Conservation (phyloP, 2,113 vertebrate species). For the Spermophilus dauricus region DNA sequence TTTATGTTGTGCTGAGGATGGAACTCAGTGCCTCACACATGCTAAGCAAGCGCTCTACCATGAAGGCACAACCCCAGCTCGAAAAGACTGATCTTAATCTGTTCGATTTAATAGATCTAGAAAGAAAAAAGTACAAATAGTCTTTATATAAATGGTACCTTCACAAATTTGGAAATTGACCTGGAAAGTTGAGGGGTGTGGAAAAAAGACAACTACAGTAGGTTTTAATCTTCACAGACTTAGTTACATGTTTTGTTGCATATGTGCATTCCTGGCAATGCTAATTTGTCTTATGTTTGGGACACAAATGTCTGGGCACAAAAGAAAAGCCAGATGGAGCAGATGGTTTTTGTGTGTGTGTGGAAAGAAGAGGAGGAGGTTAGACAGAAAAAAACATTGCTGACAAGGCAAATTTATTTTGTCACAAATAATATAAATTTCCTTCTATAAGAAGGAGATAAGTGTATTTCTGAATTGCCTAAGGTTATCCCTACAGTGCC, state of each 20-base stretch:
- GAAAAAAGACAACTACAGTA: not conserved
- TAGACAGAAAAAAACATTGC: slow-evolving; percentile 19
- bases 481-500: not conserved
- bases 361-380: slow-evolving; percentile 3
- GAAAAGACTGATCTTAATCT: slow-evolving; percentile 4
- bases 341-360: slow-evolving; percentile 16
- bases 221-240: not conserved
- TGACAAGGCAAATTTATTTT: slow-evolving; percentile 48
- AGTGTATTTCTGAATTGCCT: slow-evolving; percentile 1
- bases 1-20: too few species aligned
- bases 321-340: slow-evolving; percentile 49
- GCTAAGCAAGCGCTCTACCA: too few species aligned
- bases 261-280: not conserved
- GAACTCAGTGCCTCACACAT: too few species aligned
- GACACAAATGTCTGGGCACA: not conserved
- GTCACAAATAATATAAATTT: not conserved
- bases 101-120: not conserved
- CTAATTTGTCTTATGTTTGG: slow-evolving; percentile 48
- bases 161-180: not conserved
- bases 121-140: not conserved
- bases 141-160: not conserved
- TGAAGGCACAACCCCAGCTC: too few species aligned
- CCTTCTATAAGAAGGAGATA: not conserved
- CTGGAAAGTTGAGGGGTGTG: not conserved
- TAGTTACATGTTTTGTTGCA: not conserved